Evolutionary conservation across 2,797 vertebrate species (phyloP).

Genomic region (Poecilia picta): DNA sequence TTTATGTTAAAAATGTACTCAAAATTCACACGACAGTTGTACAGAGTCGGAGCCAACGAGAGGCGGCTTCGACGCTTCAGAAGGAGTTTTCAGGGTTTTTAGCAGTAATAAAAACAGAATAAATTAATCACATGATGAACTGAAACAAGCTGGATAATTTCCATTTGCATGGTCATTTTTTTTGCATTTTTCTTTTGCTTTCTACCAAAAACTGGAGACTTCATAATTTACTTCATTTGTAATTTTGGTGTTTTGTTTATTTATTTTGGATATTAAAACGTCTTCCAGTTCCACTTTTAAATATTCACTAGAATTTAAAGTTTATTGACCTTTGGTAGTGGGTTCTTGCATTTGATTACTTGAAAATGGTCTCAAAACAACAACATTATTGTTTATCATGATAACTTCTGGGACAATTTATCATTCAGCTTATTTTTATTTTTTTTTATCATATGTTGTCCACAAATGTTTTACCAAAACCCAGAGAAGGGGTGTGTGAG

Average conservation of each 20-base stretch:
- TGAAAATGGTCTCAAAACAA: background rate
- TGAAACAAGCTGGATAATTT: background rate
- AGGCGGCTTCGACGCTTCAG: background rate
- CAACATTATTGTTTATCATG: background rate
- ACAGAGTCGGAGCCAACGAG: background rate
- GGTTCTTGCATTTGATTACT: background rate
- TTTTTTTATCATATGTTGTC: background rate
- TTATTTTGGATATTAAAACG: background rate
- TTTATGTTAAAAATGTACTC: too few relatives aligned
- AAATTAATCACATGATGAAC: background rate
- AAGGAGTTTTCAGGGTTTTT: background rate
- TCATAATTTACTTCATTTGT: background rate
- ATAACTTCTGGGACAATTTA: background rate
- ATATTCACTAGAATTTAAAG: background rate
- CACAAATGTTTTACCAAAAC: slow-evolving; percentile 28
- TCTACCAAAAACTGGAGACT: background rate
- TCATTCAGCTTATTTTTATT: background rate
- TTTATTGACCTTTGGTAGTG: background rate
- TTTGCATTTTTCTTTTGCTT: background rate
- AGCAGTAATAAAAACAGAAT: background rate
- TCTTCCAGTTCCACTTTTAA: background rate
- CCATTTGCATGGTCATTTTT: background rate
- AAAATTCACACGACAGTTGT: too few relatives aligned
- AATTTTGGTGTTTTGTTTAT: background rate
- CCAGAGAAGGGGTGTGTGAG: slow-evolving; percentile 21